Evolutionary conservation across 2,113 vertebrate genomes (phyloP), one percentile per base, ranked within the genome.

Genomic region (Anoplopoma fimbria): DNA sequence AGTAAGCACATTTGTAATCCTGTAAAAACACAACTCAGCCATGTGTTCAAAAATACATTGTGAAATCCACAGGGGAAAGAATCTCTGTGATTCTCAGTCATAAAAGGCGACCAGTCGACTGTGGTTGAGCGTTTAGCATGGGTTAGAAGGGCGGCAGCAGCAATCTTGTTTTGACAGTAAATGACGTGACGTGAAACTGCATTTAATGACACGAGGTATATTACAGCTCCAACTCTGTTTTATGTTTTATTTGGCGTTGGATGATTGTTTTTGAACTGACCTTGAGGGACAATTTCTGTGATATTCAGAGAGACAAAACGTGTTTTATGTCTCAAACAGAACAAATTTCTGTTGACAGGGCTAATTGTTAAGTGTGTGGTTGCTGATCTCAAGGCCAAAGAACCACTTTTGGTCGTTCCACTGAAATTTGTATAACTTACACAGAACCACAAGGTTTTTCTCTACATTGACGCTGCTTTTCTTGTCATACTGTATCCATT

Each of bases 301-400:
- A 91, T 87, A 84, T 93, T 91, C 90, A 73, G 45, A 73, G 80
- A 94, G 91, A 93, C 92, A 90, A 92, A 93, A 86, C 79, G 81
- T 84, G 89, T 91, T 93, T 92, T 81, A 75, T 84, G 91, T 91
- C 86, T 88, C 82, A 76, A 85, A 90, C 83, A 51, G 72, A 87
- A 71, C 76, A 81, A 9, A 83, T 92, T 95, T 95, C 90, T 94
- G 94, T 95, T 94, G 94, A 95, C 94, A 90, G 69, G 91, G 94
- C 92, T 92, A 74, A 91, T 95, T 94, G 93, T 93, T 92, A 94
- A 94, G 92, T 93, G 86, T 93, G 94, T 85, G 95, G 95, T 94
- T 92, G 90, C 92, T 93, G 95, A 94, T 92, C 89, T 85, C 77
- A 49, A 90, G 89, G 89, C 92, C 89, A 88, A 76, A 81, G 74